phyloP scores from a whole-genome alignment of 2,888 invertebrate species.

The Penaeus monodon region DNA sequence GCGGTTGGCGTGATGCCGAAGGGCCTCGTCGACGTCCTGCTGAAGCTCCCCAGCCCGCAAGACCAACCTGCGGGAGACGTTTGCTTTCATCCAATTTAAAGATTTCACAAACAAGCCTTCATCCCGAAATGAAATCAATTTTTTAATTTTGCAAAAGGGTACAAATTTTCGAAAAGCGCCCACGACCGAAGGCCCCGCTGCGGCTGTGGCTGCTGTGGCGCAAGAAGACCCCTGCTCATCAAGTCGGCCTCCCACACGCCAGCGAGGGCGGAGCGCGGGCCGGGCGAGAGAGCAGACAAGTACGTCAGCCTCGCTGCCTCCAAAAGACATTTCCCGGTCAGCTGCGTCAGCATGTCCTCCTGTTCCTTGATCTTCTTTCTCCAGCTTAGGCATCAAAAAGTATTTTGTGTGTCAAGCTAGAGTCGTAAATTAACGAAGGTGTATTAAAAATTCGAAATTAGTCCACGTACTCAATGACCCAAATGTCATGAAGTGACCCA shows the following conservation, averaged over 20 bases:
- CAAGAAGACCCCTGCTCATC: conserved; percentile 19
- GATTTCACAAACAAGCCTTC: neutral
- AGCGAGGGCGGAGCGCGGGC: neutral
- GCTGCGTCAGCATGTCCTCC: conserved; percentile 3
- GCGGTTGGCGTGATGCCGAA: neutral
- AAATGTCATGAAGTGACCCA: neutral
- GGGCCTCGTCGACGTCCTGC: neutral
- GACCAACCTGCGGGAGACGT: conserved; percentile 6
- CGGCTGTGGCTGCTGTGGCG: neutral
- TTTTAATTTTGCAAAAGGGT: no score
- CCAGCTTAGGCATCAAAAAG: conserved; percentile 23
- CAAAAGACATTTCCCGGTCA: conserved; percentile 49
- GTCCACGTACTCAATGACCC: no score
- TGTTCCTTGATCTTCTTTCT: conserved; percentile 24
- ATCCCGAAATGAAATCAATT: neutral
- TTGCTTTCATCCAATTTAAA: neutral
- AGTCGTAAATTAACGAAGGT: neutral
- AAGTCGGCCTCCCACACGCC: conserved; percentile 34
- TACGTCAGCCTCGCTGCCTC: conserved; percentile 45
- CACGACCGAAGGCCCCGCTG: conserved; percentile 4
- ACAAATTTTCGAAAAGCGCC: neutral
- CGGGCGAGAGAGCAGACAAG: conserved; percentile 40
- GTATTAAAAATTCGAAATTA: no score
- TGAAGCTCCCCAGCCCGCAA: conserved; percentile 10
- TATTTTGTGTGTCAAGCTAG: neutral